These are phyloP conservation scores for Parnassius apollo DNA, from an alignment of 2,888 invertebrate genomes.

Conservation along the genomic window DNA sequence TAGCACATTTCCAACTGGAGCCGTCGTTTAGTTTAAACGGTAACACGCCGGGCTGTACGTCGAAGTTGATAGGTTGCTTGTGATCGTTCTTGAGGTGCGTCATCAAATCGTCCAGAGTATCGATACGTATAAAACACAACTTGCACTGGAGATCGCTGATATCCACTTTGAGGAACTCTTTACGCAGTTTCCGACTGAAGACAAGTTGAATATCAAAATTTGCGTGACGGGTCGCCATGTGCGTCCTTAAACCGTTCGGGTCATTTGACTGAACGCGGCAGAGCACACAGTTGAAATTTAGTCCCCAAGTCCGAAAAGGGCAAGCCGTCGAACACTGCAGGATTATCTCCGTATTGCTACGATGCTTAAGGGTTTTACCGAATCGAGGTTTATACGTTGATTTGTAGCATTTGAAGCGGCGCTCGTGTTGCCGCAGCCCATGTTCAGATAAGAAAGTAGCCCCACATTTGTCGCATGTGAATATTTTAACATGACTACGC, in stretches of 20 bases:
- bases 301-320: conserved; percentile 73
- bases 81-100: conserved; percentile 68
- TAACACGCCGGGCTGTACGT: conserved; percentile 69
- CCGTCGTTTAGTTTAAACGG: conserved; percentile 71
- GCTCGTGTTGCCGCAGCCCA: conserved; percentile 65
- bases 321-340: conserved; percentile 70
- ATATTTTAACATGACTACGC: conserved; percentile 67
- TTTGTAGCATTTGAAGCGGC: conserved; percentile 69
- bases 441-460: conserved; percentile 70
- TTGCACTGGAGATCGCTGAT: conserved; percentile 73
- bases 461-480: conserved; percentile 69
- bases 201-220: conserved; percentile 67
- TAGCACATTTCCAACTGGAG: conserved; percentile 67
- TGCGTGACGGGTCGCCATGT: conserved; percentile 67
- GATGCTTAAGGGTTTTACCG: conserved; percentile 66
- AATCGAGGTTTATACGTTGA: conserved; percentile 69
- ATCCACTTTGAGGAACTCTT: conserved; percentile 70
- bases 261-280: conserved; percentile 62
- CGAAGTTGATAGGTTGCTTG: conserved; percentile 67
- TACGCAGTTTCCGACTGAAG: conserved; percentile 66
- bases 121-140: conserved; percentile 64
- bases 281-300: conserved; percentile 62
- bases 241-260: conserved; percentile 65
- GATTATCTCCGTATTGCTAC: conserved; percentile 71
- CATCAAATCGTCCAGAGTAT: conserved; percentile 62